Evolutionary conservation across 1,140 invertebrate species (phyloP).

Genomic region (Drosophila punjabiensis): DNA sequence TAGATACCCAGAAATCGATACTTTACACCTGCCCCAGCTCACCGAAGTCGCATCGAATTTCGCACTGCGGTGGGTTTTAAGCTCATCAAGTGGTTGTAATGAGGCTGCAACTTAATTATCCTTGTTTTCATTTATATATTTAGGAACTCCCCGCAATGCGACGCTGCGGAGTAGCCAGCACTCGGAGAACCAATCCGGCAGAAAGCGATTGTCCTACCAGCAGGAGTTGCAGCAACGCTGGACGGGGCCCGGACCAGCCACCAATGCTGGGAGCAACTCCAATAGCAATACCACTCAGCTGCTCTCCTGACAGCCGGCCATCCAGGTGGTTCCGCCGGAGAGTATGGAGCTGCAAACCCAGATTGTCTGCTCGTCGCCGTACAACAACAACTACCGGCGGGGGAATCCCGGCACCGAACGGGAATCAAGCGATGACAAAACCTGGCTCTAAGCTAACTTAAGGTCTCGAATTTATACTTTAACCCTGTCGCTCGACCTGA

Average conservation of each 20-base stretch:
- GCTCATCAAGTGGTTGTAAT: not conserved
- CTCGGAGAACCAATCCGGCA: conserved; percentile 15
- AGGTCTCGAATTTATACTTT: conserved; percentile 71
- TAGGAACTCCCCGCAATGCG: conserved; percentile 56
- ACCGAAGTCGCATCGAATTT: conserved; percentile 79
- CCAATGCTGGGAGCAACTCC: conserved; percentile 27
- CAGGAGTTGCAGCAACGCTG: conserved; percentile 71
- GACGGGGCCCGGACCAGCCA: conserved; percentile 20
- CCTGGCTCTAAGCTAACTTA: conserved; percentile 70
- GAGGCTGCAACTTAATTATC: conserved; percentile 2
- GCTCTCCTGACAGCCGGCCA: conserved; percentile 63
- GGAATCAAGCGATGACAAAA: conserved; percentile 65
- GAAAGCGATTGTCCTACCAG: conserved; percentile 50
- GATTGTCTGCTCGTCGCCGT: conserved; percentile 52
- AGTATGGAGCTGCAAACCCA: conserved; percentile 57
- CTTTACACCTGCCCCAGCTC: conserved; percentile 82
- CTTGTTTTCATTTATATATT: not conserved
- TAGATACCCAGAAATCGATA: conserved; percentile 85
- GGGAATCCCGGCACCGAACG: conserved; percentile 45
- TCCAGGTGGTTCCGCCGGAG: conserved; percentile 31
- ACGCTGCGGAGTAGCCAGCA: conserved; percentile 43
- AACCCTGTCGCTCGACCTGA: conserved; percentile 1
- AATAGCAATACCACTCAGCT: conserved; percentile 57
- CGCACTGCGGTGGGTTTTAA: conserved; percentile 73
- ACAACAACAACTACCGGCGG: conserved; percentile 69